A percentile compares a stretch with the other conserved stretches of the same genome.
Conservation (phyloP, 2,113 vertebrate genomes). For the Oncorhynchus mykiss region DNA sequence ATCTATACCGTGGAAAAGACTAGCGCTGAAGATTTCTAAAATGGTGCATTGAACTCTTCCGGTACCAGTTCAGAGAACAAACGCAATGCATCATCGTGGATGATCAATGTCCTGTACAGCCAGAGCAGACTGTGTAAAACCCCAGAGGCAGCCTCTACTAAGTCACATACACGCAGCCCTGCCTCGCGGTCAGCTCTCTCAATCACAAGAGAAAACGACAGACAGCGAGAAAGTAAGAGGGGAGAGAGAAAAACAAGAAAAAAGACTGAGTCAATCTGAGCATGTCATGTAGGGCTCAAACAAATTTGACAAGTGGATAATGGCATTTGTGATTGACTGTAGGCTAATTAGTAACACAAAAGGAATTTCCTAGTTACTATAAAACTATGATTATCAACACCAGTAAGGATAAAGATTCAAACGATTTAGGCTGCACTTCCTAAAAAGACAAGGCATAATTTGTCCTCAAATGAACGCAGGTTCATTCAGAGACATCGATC, state of each 20-base stretch:
- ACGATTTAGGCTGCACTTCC: no score
- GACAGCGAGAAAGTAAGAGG: neutral
- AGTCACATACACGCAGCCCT: neutral
- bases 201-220: neutral
- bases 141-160: conserved; percentile 4
- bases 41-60: neutral
- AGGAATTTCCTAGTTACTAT: no score
- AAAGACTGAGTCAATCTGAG: neutral
- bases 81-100: conserved; percentile 8
- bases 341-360: no score
- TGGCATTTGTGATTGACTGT: neutral
- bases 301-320: neutral
- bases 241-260: neutral
- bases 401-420: no score
- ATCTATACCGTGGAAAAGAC: no score
- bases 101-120: conserved; percentile 10
- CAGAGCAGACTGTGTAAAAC: conserved; percentile 8
- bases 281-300: neutral
- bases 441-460: no score
- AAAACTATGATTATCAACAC: no score
- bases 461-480: neutral
- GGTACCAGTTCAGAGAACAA: conserved; percentile 2
- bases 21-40: no score
- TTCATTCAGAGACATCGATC: neutral
- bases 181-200: neutral